These are phyloP conservation scores for Myripristis jacobus DNA, from an alignment of 2,797 vertebrate genomes.

Conservation along the genomic window DNA sequence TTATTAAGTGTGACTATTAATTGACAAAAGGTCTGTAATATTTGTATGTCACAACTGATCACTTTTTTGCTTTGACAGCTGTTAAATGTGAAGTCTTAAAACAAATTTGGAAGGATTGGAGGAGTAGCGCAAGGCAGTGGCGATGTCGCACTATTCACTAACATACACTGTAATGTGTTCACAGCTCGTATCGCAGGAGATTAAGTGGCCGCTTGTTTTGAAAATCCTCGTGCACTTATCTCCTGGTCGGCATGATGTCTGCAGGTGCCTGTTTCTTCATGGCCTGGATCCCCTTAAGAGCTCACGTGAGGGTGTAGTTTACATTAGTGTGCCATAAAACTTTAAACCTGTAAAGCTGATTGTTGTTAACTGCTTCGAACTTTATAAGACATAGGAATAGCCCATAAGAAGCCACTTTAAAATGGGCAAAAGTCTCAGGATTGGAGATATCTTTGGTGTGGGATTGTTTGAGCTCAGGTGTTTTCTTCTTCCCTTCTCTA, in stretches of 20 bases:
- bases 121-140: slow-evolving; percentile 45
- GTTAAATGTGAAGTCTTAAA: slow-evolving; percentile 59
- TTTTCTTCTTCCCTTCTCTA: slow-evolving; percentile 48
- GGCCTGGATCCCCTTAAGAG: slow-evolving; percentile 63
- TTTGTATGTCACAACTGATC: slow-evolving; percentile 72
- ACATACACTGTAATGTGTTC: slow-evolving; percentile 55
- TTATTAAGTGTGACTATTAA: slow-evolving; percentile 78
- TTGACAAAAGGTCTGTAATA: slow-evolving; percentile 79
- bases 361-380: slow-evolving; percentile 17
- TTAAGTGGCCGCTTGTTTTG: slow-evolving; percentile 20
- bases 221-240: slow-evolving; percentile 30
- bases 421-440: slow-evolving; percentile 34
- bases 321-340: slow-evolving; percentile 63
- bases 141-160: slow-evolving; percentile 57
- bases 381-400: slow-evolving; percentile 7
- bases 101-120: slow-evolving; percentile 21
- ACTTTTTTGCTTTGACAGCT: slow-evolving; percentile 58
- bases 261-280: slow-evolving; percentile 9
- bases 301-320: slow-evolving; percentile 54
- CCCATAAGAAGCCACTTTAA: slow-evolving; percentile 40
- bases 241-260: slow-evolving; percentile 33
- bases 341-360: slow-evolving; percentile 38
- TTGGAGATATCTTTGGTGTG: slow-evolving; percentile 17
- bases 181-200: slow-evolving; percentile 46
- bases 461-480: slow-evolving; percentile 61